Conservation (phyloP, 2,797 vertebrate species). For the Tiaroga cobitis region DNA sequence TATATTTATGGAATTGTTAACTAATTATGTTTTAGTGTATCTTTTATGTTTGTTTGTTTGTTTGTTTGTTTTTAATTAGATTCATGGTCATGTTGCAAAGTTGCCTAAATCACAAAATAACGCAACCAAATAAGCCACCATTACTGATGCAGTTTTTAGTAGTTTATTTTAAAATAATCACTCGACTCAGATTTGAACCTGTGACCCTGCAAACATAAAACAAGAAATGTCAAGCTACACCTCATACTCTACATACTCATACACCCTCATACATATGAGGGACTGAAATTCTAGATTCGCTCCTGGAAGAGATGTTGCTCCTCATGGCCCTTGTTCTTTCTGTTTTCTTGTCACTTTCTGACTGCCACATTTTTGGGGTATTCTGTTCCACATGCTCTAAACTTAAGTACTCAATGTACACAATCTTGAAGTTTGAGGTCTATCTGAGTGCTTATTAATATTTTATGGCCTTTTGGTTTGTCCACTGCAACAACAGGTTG, state of each 20-base stretch:
- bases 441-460: slow-evolving; percentile 13
- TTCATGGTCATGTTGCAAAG: not conserved
- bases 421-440: slow-evolving; percentile 1
- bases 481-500: slow-evolving; percentile 12
- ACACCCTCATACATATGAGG: too few relatives aligned
- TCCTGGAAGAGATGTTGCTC: not conserved
- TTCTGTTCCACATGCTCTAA: not conserved
- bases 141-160: not conserved
- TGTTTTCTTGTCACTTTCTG: not conserved
- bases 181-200: not conserved
- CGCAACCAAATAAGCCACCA: not conserved
- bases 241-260: too few relatives aligned
- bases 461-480: slow-evolving; percentile 25
- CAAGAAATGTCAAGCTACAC: not conserved
- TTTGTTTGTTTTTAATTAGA: not conserved
- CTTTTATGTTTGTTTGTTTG: not conserved
- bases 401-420: not conserved
- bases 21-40: not conserved
- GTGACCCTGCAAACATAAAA: not conserved
- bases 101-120: not conserved
- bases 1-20: not conserved
- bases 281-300: not conserved
- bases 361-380: not conserved
- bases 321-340: not conserved
- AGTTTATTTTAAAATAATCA: not conserved